These are phyloP conservation scores for Halichondria panicea DNA, from an alignment of 37 sponge, comb jelly and placozoan species.

Conservation along the genomic window DNA sequence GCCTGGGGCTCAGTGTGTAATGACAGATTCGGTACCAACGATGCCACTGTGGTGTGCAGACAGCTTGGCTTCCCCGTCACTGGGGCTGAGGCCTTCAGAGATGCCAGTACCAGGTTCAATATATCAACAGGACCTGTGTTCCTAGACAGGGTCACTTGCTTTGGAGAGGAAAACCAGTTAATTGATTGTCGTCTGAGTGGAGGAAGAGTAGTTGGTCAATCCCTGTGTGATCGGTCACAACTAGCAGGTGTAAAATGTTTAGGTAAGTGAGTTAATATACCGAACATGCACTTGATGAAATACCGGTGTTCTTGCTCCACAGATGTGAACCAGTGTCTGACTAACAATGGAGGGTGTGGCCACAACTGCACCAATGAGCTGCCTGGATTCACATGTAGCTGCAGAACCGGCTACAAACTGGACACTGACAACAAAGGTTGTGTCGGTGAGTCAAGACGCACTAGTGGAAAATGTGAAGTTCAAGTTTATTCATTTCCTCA, in stretches of 20 bases:
- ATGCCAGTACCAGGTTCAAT: too few species aligned
- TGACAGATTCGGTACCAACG: conserved; percentile 7
- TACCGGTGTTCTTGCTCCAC: background rate
- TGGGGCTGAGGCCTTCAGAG: too few species aligned
- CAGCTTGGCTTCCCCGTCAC: conserved; percentile 18
- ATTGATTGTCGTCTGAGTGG: conserved; percentile 5
- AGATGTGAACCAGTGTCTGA: conserved; percentile 51
- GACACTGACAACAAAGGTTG: conserved; percentile 10
- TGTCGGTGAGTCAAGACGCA: too few species aligned
- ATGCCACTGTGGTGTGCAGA: conserved; percentile 31
- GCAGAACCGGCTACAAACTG: conserved; percentile 18
- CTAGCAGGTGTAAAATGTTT: conserved; percentile 28
- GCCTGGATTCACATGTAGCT: conserved; percentile 31
- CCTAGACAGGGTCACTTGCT: conserved; percentile 9
- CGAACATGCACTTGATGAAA: too few species aligned
- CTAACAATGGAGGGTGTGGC: conserved; percentile 39
- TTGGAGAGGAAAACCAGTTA: background rate
- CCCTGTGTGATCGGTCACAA: background rate
- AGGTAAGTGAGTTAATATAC: too few species aligned
- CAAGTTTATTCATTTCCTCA: too few species aligned
- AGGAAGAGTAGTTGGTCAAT: conserved; percentile 1
- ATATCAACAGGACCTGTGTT: too few species aligned
- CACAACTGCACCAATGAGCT: conserved; percentile 28
- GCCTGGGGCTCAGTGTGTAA: conserved; percentile 45
- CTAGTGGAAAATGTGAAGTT: too few species aligned